Conservation (phyloP, 2,113 vertebrate genomes). For the Corvus cornix region DNA sequence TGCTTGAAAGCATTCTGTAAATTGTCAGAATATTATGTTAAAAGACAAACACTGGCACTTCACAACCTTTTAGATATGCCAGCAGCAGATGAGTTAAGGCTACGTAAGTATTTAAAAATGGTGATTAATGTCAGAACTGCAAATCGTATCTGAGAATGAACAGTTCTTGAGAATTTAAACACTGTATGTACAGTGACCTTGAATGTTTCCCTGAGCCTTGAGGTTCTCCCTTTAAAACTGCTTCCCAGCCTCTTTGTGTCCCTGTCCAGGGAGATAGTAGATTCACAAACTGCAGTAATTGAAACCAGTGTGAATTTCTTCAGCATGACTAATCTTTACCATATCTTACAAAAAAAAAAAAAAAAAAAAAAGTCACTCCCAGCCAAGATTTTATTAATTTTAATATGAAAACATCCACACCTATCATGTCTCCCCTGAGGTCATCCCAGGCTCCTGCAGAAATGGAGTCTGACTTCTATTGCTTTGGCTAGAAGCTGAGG, state of each 20-base stretch:
- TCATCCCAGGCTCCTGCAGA: not conserved
- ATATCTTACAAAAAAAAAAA: not conserved
- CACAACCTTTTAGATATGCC: not conserved
- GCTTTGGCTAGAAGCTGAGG: not conserved
- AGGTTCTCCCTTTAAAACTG: not conserved
- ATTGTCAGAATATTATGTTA: not conserved
- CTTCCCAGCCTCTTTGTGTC: not conserved
- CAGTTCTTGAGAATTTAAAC: not conserved
- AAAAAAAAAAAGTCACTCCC: not conserved
- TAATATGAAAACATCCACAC: constrained; percentile 48
- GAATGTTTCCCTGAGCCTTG: not conserved
- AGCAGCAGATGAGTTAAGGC: not conserved
- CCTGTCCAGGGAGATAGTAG: not conserved
- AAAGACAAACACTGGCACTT: not conserved
- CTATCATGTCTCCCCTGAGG: not conserved
- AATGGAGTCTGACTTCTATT: not conserved
- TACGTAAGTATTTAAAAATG: not conserved
- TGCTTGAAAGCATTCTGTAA: not conserved
- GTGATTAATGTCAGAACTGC: not conserved
- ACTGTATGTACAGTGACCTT: not conserved
- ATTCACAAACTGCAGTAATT: not conserved
- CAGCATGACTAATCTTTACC: not conserved
- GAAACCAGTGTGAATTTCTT: not conserved
- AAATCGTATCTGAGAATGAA: not conserved
- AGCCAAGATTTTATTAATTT: constrained; percentile 38